Evolutionary conservation across 1,140 invertebrate species (phyloP).

Genomic region (Hetaerina americana): DNA sequence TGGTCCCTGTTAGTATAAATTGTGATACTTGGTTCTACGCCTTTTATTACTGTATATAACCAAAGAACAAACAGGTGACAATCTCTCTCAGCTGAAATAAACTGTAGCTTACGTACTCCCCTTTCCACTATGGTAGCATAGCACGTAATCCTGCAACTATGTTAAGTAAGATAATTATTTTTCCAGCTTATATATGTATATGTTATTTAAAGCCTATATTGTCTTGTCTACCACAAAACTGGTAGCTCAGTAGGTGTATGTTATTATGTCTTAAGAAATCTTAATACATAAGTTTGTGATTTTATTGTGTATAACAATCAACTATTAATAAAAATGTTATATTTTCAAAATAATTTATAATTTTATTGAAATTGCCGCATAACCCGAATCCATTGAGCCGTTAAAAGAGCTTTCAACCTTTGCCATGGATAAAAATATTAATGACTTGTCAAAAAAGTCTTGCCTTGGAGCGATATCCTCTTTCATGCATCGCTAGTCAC

Average conservation of each 20-base stretch:
- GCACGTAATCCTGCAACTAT: neutral
- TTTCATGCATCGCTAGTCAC: too few relatives aligned
- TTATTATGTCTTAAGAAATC: neutral
- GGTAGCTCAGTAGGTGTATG: neutral
- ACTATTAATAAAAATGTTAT: too few relatives aligned
- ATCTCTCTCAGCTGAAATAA: too few relatives aligned
- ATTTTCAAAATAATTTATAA: neutral
- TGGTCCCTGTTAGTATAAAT: neutral
- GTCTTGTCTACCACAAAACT: neutral
- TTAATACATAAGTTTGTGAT: neutral
- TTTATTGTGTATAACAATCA: neutral
- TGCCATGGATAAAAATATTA: too few relatives aligned
- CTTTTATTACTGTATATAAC: conserved; percentile 1
- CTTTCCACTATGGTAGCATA: neutral
- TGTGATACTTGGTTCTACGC: neutral
- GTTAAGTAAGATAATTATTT: too few relatives aligned
- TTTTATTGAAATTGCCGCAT: neutral
- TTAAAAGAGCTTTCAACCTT: too few relatives aligned
- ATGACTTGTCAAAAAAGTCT: too few relatives aligned
- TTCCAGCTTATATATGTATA: too few relatives aligned
- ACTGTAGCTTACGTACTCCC: neutral
- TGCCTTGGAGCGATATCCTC: too few relatives aligned
- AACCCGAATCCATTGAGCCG: too few relatives aligned
- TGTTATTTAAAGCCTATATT: neutral
- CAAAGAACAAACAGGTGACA: neutral